Percentiles rank a stretch among this genome's conserved stretches.
Evolutionary conservation across 2,113 vertebrate genomes (phyloP).

Genomic region (Diphyllodes magnificus): DNA sequence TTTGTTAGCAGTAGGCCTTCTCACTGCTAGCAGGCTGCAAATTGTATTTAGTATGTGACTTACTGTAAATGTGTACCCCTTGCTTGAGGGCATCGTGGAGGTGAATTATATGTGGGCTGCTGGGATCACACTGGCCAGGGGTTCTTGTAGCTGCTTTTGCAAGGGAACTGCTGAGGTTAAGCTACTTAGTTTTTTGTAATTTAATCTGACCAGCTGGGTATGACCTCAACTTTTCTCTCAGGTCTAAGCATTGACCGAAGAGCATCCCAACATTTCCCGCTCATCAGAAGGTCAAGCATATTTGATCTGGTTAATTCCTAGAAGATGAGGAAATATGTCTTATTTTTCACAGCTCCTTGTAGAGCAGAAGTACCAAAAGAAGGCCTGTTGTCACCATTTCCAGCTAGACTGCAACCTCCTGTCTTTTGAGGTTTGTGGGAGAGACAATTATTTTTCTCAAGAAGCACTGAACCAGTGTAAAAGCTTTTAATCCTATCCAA

Average conservation of each 20-base stretch:
- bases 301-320: neutral
- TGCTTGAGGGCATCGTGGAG: neutral
- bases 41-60: conserved; percentile 6
- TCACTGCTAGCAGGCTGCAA: conserved; percentile 27
- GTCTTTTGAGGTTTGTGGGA: neutral
- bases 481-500: neutral
- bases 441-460: neutral
- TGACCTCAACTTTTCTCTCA: neutral
- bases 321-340: neutral
- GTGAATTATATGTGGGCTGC: neutral
- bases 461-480: neutral
- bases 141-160: neutral
- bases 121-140: neutral
- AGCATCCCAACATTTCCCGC: neutral
- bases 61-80: conserved; percentile 23
- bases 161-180: neutral
- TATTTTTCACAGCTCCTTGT: neutral
- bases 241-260: neutral
- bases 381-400: neutral
- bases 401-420: neutral
- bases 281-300: neutral
- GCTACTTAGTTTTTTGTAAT: neutral
- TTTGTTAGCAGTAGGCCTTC: neutral
- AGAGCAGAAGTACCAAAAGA: neutral
- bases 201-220: neutral